Evolutionary conservation across 2,797 vertebrate genomes (phyloP), one percentile per base, ranked within the genome.

Genomic region (Gallinago stenura): DNA sequence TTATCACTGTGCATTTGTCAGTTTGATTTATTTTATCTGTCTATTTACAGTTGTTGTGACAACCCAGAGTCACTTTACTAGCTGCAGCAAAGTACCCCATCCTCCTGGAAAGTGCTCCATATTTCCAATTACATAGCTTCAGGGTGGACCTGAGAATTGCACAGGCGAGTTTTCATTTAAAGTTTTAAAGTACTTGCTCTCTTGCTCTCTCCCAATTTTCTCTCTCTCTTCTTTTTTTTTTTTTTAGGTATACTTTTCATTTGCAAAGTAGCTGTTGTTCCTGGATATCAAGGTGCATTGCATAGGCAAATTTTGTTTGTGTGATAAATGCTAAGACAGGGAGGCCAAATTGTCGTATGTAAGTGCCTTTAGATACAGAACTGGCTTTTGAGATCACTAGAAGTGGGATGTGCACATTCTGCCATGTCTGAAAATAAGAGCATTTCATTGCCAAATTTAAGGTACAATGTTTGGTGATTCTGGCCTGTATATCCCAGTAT

Each of bases 11-110:
- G 54, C 61, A 64, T 94, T 92, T 89, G 84, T 93, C 92, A 93
- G 71, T 89, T 93, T 95, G 87, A 95, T 96, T 95, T 95, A 93
- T 83, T 93, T 95, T 94, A 76, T 93, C 78, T 87, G 61, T 76
- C 82, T 94, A 46, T 92, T 93, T 95, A 81, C 83, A 65, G 26
- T 89, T 90, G 84, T 95, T 93, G 66, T 92, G 84, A 96, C 86
- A 87, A 92, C 41, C 12, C 37, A 35, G 62, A 75, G 65, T 72
- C 94, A 50, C 61, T 93, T 90, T 85, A 79, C 70, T 81, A 87
- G 73, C 73, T 88, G 79, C 48, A 90, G 75, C 60, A 60, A 83
- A 96, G 87, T 94, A 84, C 80, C 45, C 87, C 68, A 56, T 94
- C 72, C 53, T 90, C 58, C 58, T 79, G 68, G 56, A 95, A 95